Conservation (phyloP, 2,888 invertebrate species). For the Entomobrya proxima region DNA sequence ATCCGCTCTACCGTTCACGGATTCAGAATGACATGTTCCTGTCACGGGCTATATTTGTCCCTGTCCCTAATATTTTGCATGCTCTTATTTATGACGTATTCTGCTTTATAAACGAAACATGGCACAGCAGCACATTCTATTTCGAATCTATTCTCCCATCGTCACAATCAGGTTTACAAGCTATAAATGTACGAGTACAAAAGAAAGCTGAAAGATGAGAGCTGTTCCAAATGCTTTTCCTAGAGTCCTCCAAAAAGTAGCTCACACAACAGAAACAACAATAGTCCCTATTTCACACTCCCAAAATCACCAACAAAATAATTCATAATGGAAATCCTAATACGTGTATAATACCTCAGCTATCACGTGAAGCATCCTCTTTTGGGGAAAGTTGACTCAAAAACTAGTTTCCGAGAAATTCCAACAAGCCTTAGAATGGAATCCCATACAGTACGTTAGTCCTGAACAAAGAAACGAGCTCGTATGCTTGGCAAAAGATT, state of each 20-base stretch:
- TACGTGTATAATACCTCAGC: not conserved
- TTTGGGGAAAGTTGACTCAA: not conserved
- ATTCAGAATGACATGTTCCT: slow-evolving; percentile 50
- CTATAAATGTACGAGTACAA: not conserved
- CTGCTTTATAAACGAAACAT: not conserved
- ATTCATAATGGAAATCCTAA: slow-evolving; percentile 34
- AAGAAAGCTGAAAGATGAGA: not conserved
- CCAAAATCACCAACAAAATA: slow-evolving; percentile 24
- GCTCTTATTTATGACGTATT: not conserved
- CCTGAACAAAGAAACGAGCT: slow-evolving; percentile 25
- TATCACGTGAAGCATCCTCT: not conserved
- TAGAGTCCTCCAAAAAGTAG: not conserved
- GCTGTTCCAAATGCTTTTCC: not conserved
- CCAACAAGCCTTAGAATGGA: not conserved
- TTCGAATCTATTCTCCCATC: not conserved
- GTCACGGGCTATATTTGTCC: not conserved
- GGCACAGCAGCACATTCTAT: not conserved
- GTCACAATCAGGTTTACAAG: not conserved
- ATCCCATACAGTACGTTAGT: slow-evolving; percentile 21
- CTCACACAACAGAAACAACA: not conserved
- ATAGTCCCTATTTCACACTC: slow-evolving; percentile 44
- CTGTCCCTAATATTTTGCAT: not conserved
- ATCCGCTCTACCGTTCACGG: slow-evolving; percentile 58
- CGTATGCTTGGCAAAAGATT: slow-evolving; percentile 2
- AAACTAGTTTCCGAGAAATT: not conserved